Conservation (phyloP, 2,113 vertebrate species). For the Ahaetulla prasina region DNA sequence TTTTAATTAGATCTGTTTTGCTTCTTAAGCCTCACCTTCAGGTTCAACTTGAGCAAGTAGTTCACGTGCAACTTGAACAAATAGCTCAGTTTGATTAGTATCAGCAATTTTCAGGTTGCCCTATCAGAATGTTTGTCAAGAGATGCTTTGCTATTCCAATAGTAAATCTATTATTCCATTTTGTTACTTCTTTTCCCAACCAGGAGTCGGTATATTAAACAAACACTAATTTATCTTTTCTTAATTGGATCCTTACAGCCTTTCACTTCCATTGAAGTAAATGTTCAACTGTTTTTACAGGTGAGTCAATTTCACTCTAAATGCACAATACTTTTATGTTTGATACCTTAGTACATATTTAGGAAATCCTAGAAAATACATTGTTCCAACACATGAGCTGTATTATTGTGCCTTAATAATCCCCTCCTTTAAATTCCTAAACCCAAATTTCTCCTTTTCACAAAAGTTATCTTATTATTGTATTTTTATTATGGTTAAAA, state of each 20-base stretch:
- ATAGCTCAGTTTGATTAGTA: not conserved
- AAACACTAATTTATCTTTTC: not conserved
- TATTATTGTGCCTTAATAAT: not conserved
- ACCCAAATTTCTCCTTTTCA: not conserved
- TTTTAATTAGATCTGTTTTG: not conserved
- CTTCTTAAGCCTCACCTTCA: slow-evolving; percentile 8
- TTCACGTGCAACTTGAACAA: not conserved
- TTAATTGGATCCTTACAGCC: not conserved
- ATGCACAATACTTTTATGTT: not conserved
- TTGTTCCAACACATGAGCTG: not conserved
- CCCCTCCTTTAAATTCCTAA: not conserved
- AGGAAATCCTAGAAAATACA: not conserved
- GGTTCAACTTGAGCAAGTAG: not conserved
- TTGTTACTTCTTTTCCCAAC: not conserved
- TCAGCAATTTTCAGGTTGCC: not conserved
- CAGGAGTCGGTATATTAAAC: not conserved
- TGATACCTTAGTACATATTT: not conserved
- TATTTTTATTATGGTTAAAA: not conserved
- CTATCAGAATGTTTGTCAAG: not conserved
- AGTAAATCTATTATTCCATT: not conserved
- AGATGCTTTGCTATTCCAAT: not conserved
- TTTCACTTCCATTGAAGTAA: slow-evolving; percentile 10
- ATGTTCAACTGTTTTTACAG: not conserved
- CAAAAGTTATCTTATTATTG: not conserved
- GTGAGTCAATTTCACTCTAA: not conserved